Conservation (phyloP, 2,888 invertebrate species). For the Alentia gelatinosa region DNA sequence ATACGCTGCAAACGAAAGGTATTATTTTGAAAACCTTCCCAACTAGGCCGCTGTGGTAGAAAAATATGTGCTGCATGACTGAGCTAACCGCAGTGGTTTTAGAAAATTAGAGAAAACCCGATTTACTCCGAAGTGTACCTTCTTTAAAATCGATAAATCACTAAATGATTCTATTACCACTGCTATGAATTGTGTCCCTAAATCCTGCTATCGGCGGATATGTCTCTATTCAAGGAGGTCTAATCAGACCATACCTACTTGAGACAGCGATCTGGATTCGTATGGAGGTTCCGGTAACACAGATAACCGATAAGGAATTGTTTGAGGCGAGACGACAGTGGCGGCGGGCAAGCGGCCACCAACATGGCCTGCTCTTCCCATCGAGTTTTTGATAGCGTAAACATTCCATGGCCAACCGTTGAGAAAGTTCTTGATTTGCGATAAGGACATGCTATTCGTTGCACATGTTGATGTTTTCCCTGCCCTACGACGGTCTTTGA, state of each 20-base stretch:
- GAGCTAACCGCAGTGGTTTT: too few species aligned
- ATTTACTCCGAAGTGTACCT: too few species aligned
- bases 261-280: background rate
- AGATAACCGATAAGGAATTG: slow-evolving; percentile 31
- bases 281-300: slow-evolving; percentile 15
- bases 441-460: background rate
- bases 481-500: background rate
- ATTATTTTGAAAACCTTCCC: too few species aligned
- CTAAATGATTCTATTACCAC: too few species aligned
- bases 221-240: too few species aligned
- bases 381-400: slow-evolving; percentile 16
- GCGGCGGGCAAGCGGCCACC: background rate
- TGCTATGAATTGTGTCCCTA: too few species aligned
- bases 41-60: too few species aligned
- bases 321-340: background rate
- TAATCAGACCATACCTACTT: slow-evolving; percentile 19
- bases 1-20: too few species aligned
- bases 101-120: too few species aligned
- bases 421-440: background rate
- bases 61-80: too few species aligned
- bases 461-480: background rate
- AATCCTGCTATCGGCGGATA: too few species aligned
- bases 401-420: slow-evolving; percentile 46
- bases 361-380: background rate
- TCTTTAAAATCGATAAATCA: too few species aligned